Base-by-base conservation (phyloP, 2,888 invertebrate genomes). In the Synanthedon myopaeformis region DNA sequence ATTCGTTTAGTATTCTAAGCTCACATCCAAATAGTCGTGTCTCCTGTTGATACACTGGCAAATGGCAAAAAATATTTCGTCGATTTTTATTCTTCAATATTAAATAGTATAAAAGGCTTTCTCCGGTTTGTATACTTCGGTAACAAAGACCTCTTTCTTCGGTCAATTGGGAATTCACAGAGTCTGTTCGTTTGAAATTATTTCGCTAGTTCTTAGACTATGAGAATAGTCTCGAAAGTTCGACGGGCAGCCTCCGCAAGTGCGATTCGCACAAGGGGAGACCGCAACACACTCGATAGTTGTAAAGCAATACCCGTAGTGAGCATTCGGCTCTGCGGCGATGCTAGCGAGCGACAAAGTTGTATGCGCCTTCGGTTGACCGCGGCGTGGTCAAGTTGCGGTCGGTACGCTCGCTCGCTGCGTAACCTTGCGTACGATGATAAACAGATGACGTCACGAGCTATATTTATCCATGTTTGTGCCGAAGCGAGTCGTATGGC, bases 371-470 rank as follows among this genome's bases (percentile, higher is more conserved):
- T 23, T 5, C 5, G 23, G 23, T 23, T 45, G n/a, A 45, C 45
- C n/a, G 58, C 63, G 67, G 71, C 73, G 65, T 71, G 75, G 59
- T 51, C 53, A 54, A 57, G 69, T 67, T 71, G 72, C 73, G 74
- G 72, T 64, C 60, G 57, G 57, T 60, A 28, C 23, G 51, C 28
- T 53, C 53, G 42, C 42, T 42, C 61, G 62, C 63, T 66, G 71
- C 78, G 83, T 84, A 85, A 84, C 85, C 85, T 85, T 85, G 85
- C 82, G 79, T 82, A 79, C 79, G 72, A 74, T 76, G 83, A 80
- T 84, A 84, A 85, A 85, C 85, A 85, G 74, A 76, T 85, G 82
- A 85, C 85, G 84, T 84, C 82, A 84, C 70, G 52, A 55, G 65
- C 74, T 79, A 83, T 82, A 77, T 83, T 76, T 82, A 83, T 62